Percentiles rank a stretch among this genome's conserved stretches.
These are phyloP conservation scores for Mesoclemmys tuberculata DNA, from an alignment of 2,113 vertebrate genomes.

Conservation along the genomic window DNA sequence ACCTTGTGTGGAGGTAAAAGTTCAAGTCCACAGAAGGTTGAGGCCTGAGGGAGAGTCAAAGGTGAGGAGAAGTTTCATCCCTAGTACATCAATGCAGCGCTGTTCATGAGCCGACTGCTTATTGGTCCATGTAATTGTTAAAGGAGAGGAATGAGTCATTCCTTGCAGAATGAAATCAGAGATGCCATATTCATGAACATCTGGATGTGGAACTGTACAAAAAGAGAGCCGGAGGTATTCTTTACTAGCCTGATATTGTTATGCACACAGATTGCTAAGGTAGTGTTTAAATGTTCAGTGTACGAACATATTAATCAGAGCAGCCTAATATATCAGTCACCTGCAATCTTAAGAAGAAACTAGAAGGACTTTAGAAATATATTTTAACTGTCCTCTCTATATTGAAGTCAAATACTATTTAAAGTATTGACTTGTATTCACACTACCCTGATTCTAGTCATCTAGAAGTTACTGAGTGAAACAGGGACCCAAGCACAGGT, in stretches of 20 bases:
- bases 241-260: not conserved
- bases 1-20: not conserved
- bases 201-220: not conserved
- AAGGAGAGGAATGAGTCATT: not conserved
- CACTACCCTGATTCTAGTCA: not conserved
- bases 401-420: not conserved
- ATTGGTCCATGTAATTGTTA: not conserved
- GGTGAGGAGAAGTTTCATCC: not conserved
- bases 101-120: not conserved
- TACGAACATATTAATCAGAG: not conserved
- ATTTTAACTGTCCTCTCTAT: not conserved
- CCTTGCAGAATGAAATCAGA: not conserved
- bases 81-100: not conserved
- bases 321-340: not conserved
- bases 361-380: not conserved
- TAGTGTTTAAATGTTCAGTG: not conserved
- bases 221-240: not conserved
- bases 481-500: no score
- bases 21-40: not conserved
- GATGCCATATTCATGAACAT: not conserved
- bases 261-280: not conserved
- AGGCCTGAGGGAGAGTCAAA: not conserved
- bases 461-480: not conserved
- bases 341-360: not conserved
- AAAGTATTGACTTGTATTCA: not conserved